Evolutionary conservation across 2,113 vertebrate species (phyloP), one percentile per base, ranked within the genome.

Genomic region (Leptosomus discolor): DNA sequence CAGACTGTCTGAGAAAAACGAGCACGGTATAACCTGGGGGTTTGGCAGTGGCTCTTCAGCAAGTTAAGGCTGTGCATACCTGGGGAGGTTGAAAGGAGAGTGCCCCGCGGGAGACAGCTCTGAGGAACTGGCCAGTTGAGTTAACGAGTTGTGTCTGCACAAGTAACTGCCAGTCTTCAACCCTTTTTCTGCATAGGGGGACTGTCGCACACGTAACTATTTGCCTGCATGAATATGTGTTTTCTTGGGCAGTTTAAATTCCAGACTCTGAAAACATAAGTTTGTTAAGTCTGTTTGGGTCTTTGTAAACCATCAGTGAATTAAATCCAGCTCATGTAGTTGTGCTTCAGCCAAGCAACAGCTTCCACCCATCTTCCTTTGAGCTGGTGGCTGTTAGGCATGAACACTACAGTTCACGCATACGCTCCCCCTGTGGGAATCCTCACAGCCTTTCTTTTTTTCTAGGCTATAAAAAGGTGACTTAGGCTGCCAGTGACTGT

Each of bases 381-480:
- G 45, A 57, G n/a, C 69, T 73, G 82, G 60, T 1, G 0, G 77
- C 84, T 87, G 20, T 82, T 63, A 20, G 57, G 85, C 53, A 45
- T 68, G 76, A 18, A 3, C 34, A 46, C 50, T 36, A 11, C 56
- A 18, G 46, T 73, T 75, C 46, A 29, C 39, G 4, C 1, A 1
- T 54, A 14, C 8, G 3, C n/a, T 91, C 12, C 16, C 29, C 36
- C 36, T 53, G 15, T 19, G 36, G 50, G 75, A 61, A 79, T 75
- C 70, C 75, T 79, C 43, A 50, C 80, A 74, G 76, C 76, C 76
- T 90, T 91, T 79, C 67, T 75, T 48, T 65, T 85, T 54, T 93
- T 51, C 54, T 70, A 51, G 90, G 51, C 60, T 91, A 71, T 65
- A 46, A 74, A n/a, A 71, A n/a, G 34, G 46, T 92, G 78, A 15